Evolutionary conservation across 2,797 vertebrate species (phyloP).

Genomic region (Epinephelus awoara): DNA sequence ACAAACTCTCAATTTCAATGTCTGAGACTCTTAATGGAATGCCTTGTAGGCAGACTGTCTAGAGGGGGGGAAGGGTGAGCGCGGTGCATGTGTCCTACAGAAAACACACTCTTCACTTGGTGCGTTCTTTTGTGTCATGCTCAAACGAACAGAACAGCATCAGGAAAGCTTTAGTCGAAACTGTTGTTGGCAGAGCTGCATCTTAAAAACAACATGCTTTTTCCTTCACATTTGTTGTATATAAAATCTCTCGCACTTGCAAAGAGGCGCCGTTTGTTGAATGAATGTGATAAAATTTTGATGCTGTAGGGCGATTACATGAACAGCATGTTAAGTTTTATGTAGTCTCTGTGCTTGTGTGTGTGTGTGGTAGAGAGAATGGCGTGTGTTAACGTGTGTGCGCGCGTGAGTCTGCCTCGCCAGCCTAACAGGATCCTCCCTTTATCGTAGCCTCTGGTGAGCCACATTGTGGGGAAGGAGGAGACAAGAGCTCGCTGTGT

Average conservation of each 20-base stretch:
- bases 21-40: constrained; percentile 79
- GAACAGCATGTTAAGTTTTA: constrained; percentile 44
- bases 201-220: constrained; percentile 34
- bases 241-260: constrained; percentile 33
- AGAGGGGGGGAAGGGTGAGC: constrained; percentile 30
- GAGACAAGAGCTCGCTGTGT: constrained; percentile 60
- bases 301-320: constrained; percentile 40
- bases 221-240: constrained; percentile 8
- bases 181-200: constrained; percentile 33
- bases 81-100: constrained; percentile 45
- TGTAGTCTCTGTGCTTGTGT: constrained; percentile 7
- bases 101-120: constrained; percentile 53
- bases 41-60: constrained; percentile 71
- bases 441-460: constrained; percentile 60
- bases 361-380: constrained; percentile 26
- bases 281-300: constrained; percentile 39
- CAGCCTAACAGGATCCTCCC: constrained; percentile 43
- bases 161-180: constrained; percentile 37
- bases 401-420: constrained; percentile 2
- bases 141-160: constrained; percentile 51
- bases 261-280: constrained; percentile 23
- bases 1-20: constrained; percentile 79
- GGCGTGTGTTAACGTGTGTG: constrained; percentile 2
- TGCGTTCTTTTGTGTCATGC: constrained; percentile 61
- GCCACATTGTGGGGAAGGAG: constrained; percentile 49